Evolutionary conservation across 2,888 invertebrate genomes (phyloP), one percentile per base, ranked within the genome.

Genomic region (Ormyrus pomaceus): DNA sequence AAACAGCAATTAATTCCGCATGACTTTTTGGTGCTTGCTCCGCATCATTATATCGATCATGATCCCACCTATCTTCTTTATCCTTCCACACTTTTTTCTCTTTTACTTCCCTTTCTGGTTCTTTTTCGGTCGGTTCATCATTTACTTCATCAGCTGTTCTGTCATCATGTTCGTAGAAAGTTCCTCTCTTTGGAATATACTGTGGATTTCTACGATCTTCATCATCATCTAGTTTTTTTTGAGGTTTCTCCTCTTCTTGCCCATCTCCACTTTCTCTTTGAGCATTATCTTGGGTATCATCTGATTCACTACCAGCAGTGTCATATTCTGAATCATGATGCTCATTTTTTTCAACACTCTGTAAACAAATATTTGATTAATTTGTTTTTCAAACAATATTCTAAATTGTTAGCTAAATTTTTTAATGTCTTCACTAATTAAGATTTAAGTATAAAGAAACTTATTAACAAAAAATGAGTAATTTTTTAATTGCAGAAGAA

Each of bases 141-240:
- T 61, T 77, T 0, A 86, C 85, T 83, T 94, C 94, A 68, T 95
- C 95, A 34, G 94, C 94, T 6, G 96, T 96, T 82, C 98, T 92
- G 87, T 97, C 97, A 88, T 99, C 99, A 87, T 99, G 99, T 86
- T 99, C 99, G 87, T 99, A 99, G 91, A 99, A 99, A 0, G 97
- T 97, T 0, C 99, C 99, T 84, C 96, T 93, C 89, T 98, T 97
- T 0, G 99, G 99, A 84, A 99, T 98, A 91, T 98, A 99, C 87
- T 99, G 98, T 0, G 99, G 99, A 92, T 99, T 98, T 89, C 98
- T 95, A 61, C 97, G 93, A 89, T 99, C 99, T 89, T 98, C 98
- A 87, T 97, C 98, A 87, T 96, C 96, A 88, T 98, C 98, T 2
- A 98, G 94, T 84, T 96, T 94, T 83, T 95, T 95, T 79, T 94